Evolutionary conservation across 2,888 invertebrate genomes (phyloP).

Genomic region (Eupelmus urozonus): DNA sequence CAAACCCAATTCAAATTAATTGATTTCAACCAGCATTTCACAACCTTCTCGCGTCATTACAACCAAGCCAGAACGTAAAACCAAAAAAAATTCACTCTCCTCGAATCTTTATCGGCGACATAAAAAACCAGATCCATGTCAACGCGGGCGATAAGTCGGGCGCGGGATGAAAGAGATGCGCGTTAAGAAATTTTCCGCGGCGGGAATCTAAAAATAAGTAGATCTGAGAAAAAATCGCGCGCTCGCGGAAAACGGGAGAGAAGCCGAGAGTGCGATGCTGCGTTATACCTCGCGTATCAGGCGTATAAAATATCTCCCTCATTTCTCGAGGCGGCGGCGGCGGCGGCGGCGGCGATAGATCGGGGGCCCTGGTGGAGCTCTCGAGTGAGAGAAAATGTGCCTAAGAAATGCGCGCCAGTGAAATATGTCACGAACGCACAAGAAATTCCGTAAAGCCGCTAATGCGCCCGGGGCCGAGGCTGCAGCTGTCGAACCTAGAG

Average conservation of each 20-base stretch:
- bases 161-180: too few relatives aligned
- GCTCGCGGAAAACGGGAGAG: neutral
- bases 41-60: too few relatives aligned
- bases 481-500: conserved; percentile 50
- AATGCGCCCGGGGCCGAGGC: neutral
- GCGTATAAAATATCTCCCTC: conserved; percentile 44
- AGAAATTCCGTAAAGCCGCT: conserved; percentile 58
- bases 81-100: too few relatives aligned
- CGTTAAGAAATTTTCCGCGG: too few relatives aligned
- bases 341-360: neutral
- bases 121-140: too few relatives aligned
- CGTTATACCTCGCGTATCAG: neutral
- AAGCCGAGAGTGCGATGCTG: conserved; percentile 1
- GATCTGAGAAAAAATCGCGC: neutral
- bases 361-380: too few relatives aligned
- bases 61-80: too few relatives aligned
- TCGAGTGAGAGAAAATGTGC: conserved; percentile 22
- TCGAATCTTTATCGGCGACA: too few relatives aligned
- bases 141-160: too few relatives aligned
- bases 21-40: too few relatives aligned
- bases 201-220: neutral
- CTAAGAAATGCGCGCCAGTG: conserved; percentile 11
- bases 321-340: conserved; percentile 15
- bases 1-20: too few relatives aligned
- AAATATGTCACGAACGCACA: conserved; percentile 55